A percentile compares a stretch with the other conserved stretches of the same genome.
These are phyloP conservation scores for Barypeithes pellucidus DNA, from an alignment of 2,888 invertebrate species.

Conservation along the genomic window DNA sequence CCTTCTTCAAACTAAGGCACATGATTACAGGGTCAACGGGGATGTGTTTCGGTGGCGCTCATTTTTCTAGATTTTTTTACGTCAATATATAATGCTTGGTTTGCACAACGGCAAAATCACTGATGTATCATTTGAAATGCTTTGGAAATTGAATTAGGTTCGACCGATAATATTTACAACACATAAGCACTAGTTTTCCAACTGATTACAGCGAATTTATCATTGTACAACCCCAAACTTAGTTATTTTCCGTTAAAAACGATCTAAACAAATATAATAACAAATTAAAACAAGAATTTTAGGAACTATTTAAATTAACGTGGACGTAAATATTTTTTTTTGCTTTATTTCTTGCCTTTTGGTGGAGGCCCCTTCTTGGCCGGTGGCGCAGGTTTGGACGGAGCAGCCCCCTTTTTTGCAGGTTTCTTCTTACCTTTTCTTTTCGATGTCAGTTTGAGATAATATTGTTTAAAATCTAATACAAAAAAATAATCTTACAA, in stretches of 20 bases:
- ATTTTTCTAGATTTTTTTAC: too few relatives aligned
- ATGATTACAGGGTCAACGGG: too few relatives aligned
- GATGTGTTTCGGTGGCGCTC: too few relatives aligned
- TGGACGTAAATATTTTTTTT: not conserved
- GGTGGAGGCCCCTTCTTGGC: conserved; percentile 1
- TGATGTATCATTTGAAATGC: not conserved
- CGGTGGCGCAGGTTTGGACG: not conserved
- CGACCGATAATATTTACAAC: not conserved
- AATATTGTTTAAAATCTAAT: conserved; percentile 21
- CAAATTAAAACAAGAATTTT: not conserved
- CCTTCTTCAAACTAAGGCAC: too few relatives aligned
- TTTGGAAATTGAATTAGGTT: not conserved
- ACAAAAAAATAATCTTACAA: conserved; percentile 10
- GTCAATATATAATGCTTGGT: not conserved
- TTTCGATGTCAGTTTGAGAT: not conserved
- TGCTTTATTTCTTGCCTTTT: conserved; percentile 16
- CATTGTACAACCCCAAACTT: not conserved
- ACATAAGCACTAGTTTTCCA: not conserved
- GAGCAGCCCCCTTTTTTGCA: conserved; percentile 10
- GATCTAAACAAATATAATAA: not conserved
- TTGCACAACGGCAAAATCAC: conserved; percentile 2
- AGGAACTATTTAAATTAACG: too few relatives aligned
- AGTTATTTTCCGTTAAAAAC: too few relatives aligned
- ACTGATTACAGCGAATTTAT: not conserved
- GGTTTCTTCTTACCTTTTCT: not conserved